These are phyloP conservation scores for Penaeus indicus DNA, from an alignment of 1,140 invertebrate species.

Conservation along the genomic window DNA sequence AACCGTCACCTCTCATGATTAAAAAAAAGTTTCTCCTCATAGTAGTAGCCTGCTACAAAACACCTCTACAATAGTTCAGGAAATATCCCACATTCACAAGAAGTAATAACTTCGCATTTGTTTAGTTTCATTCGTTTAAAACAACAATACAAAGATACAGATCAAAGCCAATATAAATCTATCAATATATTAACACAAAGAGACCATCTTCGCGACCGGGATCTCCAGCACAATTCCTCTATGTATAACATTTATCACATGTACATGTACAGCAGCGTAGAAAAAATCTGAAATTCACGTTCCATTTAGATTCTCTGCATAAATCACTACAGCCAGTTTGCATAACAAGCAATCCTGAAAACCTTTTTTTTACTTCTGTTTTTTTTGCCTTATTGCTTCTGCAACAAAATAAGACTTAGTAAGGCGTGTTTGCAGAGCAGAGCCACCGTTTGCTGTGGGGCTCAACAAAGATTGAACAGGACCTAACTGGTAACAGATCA, in stretches of 20 bases:
- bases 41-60: too few species aligned
- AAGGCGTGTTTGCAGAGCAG: conserved; percentile 56
- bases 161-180: too few species aligned
- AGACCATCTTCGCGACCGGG: conserved; percentile 9
- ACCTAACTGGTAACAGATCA: conserved; percentile 33
- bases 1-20: too few species aligned
- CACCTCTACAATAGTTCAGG: too few species aligned
- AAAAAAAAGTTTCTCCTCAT: too few species aligned
- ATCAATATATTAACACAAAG: too few species aligned
- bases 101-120: too few species aligned
- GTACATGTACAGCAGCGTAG: conserved; percentile 42
- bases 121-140: too few species aligned
- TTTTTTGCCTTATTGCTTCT: conserved; percentile 61
- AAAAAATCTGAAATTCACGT: conserved; percentile 53
- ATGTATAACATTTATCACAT: conserved; percentile 50
- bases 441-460: conserved; percentile 34
- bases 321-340: conserved; percentile 40
- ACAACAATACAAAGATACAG: too few species aligned
- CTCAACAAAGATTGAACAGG: conserved; percentile 45
- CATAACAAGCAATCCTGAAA: conserved; percentile 45
- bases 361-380: conserved; percentile 19
- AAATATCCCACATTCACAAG: too few species aligned
- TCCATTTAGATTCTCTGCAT: conserved; percentile 39
- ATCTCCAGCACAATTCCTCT: conserved; percentile 33
- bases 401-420: conserved; percentile 56